Evolutionary conservation across 1,140 invertebrate genomes (phyloP), one percentile per base, ranked within the genome.

Genomic region (Drosophila takahashii): DNA sequence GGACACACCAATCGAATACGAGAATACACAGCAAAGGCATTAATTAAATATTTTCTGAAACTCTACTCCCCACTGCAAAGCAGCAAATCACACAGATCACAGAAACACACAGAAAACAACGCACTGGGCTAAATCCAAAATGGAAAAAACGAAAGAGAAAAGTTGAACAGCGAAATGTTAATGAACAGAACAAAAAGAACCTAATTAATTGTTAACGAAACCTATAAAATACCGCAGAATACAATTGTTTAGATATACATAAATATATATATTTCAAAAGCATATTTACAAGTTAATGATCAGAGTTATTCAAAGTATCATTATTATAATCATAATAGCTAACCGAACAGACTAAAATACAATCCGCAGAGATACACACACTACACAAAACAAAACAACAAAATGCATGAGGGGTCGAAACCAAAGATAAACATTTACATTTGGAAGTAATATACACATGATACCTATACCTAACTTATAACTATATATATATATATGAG

Each of bases 261-360:
- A 66, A 36, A 54, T 54, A 77, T 51, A 77, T 51, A 79, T 71
- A 66, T 71, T 77, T 71, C 67, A 83, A 67, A 77, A 64, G 44
- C 71, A 74, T 87, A 87, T 87, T 87, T 89, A 87, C 84, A 87
- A 83, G 79, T 89, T 89, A 83, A 81, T 52, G 58, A 61, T 70
- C 64, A 67, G 65, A 87, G 70, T 86, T 86, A 86, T 86, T 86
- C 77, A 78, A 79, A 78, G 29, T 61, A 69, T 58, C 76, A 77
- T 72, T 66, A 62, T 75, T 54, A 77, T 77, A 73, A 57, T 74
- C 59, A 53, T 57, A 78, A 62, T 45, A 75, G 56, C 66, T 84
- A 79, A 66, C 64, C 70, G 64, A 75, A 70, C 47, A 57, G 66
- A 70, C 64, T 65, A 65, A 65, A 52, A 51, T 52, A 41, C 45